phyloP scores from a whole-genome alignment of 2,888 invertebrate species.

The Lamproptera curius region DNA sequence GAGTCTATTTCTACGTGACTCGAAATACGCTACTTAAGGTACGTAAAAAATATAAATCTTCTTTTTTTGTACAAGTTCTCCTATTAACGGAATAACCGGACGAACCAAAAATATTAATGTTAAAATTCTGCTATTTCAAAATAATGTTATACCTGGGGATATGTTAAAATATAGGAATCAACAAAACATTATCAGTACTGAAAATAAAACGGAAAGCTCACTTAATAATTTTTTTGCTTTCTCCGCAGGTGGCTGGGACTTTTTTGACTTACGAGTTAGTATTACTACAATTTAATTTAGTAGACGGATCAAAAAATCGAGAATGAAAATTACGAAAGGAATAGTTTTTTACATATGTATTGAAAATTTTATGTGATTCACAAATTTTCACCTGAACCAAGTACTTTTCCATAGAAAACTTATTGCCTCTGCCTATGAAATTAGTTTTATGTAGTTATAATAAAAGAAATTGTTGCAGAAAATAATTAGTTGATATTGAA shows the following conservation, averaged over 20 bases:
- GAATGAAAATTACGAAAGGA: background rate
- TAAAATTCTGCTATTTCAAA: too few species aligned
- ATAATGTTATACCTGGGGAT: too few species aligned
- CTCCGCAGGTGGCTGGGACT: constrained; percentile 1
- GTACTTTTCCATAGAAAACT: background rate
- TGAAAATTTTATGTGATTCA: background rate
- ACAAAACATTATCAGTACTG: too few species aligned
- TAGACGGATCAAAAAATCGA: background rate
- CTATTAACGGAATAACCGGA: too few species aligned
- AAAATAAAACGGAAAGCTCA: too few species aligned
- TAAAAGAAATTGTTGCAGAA: too few species aligned
- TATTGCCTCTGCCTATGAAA: background rate
- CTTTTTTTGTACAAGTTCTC: too few species aligned
- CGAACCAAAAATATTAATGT: too few species aligned
- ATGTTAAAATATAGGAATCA: too few species aligned
- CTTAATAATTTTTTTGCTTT: too few species aligned
- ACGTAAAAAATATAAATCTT: constrained; percentile 13
- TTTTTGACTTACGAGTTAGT: constrained; percentile 7
- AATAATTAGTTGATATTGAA: too few species aligned
- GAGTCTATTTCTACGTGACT: constrained; percentile 76
- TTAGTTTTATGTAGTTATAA: background rate
- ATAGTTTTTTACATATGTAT: too few species aligned
- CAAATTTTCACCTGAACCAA: background rate
- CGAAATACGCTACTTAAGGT: constrained; percentile 76
- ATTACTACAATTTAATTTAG: constrained; percentile 5